These are phyloP conservation scores for Ceriagrion tenellum DNA, from an alignment of 2,888 invertebrate genomes.

Conservation along the genomic window DNA sequence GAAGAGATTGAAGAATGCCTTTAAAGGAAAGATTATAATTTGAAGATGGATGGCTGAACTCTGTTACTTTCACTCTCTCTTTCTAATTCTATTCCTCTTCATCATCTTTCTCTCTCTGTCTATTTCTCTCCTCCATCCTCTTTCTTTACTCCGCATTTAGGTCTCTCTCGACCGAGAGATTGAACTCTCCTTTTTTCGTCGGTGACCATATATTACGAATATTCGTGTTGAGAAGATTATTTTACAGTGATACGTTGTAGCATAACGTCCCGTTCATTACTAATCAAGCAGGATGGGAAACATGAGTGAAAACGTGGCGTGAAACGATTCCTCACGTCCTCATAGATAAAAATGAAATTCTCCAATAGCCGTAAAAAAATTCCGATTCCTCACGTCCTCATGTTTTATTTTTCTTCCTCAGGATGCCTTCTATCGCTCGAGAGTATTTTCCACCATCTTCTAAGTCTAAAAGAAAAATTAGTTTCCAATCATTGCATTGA, in stretches of 20 bases:
- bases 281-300: background rate
- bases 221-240: background rate
- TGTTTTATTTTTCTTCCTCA: background rate
- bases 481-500: too few species aligned
- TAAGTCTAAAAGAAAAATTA: background rate
- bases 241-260: background rate
- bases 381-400: background rate
- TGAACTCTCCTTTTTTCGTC: background rate
- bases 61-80: background rate
- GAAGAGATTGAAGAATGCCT: background rate
- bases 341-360: too few species aligned
- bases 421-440: background rate
- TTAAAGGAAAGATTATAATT: background rate
- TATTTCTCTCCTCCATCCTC: too few species aligned
- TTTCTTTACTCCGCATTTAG: constrained; percentile 13
- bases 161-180: background rate
- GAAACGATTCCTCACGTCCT: background rate
- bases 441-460: background rate
- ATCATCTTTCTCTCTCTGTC: background rate
- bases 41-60: constrained; percentile 4
- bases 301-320: background rate
- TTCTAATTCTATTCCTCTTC: background rate
- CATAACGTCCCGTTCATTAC: background rate
- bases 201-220: background rate
- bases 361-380: too few species aligned